These are phyloP conservation scores for Clupea harengus DNA, from an alignment of 2,113 vertebrate species.

Conservation along the genomic window DNA sequence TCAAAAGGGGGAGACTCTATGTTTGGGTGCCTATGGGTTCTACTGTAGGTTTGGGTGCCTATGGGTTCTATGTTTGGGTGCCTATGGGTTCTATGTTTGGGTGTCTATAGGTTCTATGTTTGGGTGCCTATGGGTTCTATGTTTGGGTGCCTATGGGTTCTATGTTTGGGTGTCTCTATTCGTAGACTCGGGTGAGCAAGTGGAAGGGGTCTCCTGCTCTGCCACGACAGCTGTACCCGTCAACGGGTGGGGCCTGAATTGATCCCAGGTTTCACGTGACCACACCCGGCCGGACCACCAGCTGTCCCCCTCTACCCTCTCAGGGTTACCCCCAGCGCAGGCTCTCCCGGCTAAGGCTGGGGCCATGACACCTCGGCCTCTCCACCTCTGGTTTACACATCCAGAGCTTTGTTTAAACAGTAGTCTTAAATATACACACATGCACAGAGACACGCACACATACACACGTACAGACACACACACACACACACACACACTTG, in stretches of 20 bases:
- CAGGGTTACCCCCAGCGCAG: background rate
- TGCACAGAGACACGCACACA: background rate
- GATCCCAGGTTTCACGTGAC: too few relatives aligned
- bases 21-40: too few relatives aligned
- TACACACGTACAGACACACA: background rate
- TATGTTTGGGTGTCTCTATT: constrained; percentile 6
- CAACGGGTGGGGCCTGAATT: background rate
- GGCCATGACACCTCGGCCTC: background rate
- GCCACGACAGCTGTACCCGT: background rate
- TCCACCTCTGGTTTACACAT: background rate
- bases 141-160: background rate
- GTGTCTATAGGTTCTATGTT: background rate
- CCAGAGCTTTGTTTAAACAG: background rate
- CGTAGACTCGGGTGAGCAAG: background rate
- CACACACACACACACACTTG: background rate
- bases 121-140: too few relatives aligned
- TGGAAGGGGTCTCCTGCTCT: background rate
- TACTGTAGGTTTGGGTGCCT: too few relatives aligned
- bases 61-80: too few relatives aligned
- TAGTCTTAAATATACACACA: background rate
- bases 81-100: background rate
- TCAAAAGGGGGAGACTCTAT: too few relatives aligned
- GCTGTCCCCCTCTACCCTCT: background rate
- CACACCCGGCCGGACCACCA: background rate
- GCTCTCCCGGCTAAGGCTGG: background rate